Percentiles rank a stretch among this genome's conserved stretches.
phyloP scores from a whole-genome alignment of 1,140 invertebrate genomes.

The Neodiprion pinetum region DNA sequence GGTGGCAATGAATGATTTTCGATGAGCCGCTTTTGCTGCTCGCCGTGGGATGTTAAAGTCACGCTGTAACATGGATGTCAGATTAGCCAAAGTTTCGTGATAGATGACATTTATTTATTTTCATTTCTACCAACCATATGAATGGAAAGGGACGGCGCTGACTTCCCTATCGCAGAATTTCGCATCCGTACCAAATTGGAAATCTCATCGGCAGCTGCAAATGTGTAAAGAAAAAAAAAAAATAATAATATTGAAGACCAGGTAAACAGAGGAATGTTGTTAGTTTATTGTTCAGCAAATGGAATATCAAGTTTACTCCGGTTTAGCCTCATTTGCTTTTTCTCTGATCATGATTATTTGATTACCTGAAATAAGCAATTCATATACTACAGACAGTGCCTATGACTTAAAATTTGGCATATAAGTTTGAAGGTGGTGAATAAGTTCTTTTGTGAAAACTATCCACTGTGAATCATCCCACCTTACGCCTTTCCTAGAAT shows the following conservation, averaged over 20 bases:
- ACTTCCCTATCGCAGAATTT: constrained; percentile 88
- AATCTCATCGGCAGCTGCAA: constrained; percentile 58
- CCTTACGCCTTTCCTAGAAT: too few species aligned
- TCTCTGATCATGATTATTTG: too few species aligned
- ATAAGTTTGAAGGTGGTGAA: too few species aligned
- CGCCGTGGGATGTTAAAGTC: constrained; percentile 60
- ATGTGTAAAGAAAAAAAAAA: constrained; percentile 20
- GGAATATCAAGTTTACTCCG: too few species aligned
- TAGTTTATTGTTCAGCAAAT: too few species aligned
- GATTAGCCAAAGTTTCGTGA: constrained; percentile 14
- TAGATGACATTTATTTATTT: background rate
- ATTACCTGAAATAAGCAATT: too few species aligned
- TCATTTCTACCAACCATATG: constrained; percentile 72
- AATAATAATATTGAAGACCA: background rate
- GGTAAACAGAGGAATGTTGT: too few species aligned
- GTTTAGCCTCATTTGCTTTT: too few species aligned
- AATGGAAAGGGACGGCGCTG: constrained; percentile 86
- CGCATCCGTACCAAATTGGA: constrained; percentile 88
- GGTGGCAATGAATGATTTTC: constrained; percentile 72
- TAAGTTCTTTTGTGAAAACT: too few species aligned
- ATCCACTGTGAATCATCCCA: too few species aligned
- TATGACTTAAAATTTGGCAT: too few species aligned
- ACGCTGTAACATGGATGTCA: constrained; percentile 59
- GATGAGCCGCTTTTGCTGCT: constrained; percentile 66
- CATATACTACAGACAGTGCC: too few species aligned